These are phyloP conservation scores for Trachops cirrhosus DNA, from an alignment of 2,797 vertebrate genomes.

Conservation along the genomic window DNA sequence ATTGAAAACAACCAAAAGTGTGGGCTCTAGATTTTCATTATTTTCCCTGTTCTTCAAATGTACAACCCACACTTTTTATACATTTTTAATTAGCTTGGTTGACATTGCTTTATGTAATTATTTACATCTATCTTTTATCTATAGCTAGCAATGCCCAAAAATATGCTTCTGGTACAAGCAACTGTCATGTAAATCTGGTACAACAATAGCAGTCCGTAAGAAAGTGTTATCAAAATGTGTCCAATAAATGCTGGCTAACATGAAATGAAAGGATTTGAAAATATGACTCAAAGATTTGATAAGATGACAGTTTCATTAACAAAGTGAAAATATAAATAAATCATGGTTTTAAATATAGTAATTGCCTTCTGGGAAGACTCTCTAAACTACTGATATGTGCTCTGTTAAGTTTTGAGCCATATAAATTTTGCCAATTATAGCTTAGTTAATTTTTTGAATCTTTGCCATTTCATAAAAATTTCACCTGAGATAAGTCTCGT, in stretches of 20 bases:
- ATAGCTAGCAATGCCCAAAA: not conserved
- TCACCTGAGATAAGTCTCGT: not conserved
- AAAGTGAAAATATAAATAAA: constrained; percentile 7
- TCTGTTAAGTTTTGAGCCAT: not conserved
- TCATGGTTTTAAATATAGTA: not conserved
- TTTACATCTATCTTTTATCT: not conserved
- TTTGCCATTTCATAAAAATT: not conserved
- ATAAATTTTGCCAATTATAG: not conserved
- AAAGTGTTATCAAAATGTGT: not conserved
- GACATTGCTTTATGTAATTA: not conserved
- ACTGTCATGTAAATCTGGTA: not conserved
- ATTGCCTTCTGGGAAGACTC: not conserved
- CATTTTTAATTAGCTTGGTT: not conserved
- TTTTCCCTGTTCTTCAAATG: not conserved
- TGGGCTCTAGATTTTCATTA: not conserved
- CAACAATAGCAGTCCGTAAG: not conserved
- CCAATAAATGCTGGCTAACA: not conserved
- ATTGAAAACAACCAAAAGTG: not conserved
- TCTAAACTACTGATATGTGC: not conserved
- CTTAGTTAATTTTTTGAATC: not conserved
- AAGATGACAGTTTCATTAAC: not conserved
- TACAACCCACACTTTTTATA: not conserved
- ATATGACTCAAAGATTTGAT: not conserved
- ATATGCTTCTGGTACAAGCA: not conserved
- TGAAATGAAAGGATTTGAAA: not conserved